phyloP scores from a whole-genome alignment of 2,888 invertebrate species.

The Cyclophora punctaria region DNA sequence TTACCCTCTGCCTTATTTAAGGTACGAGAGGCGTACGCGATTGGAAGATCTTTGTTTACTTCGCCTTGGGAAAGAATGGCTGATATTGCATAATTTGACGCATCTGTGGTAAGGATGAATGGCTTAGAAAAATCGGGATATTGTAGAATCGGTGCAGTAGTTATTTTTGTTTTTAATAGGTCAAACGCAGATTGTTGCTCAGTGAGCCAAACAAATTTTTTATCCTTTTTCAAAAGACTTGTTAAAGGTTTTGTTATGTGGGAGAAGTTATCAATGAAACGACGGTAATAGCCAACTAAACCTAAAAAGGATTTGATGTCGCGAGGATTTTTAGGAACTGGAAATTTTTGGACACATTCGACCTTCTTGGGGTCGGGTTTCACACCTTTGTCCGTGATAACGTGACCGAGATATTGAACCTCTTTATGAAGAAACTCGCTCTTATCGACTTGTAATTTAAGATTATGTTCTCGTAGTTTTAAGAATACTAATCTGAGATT shows the following conservation, averaged over 20 bases:
- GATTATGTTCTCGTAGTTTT: background rate
- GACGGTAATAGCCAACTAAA: slow-evolving; percentile 11
- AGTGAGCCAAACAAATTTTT: background rate
- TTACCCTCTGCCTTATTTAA: slow-evolving; percentile 8
- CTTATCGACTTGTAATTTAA: slow-evolving; percentile 9
- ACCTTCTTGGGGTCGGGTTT: slow-evolving; percentile 14
- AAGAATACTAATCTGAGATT: background rate
- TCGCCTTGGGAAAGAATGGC: slow-evolving; percentile 4
- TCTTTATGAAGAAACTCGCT: background rate
- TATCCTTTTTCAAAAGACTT: slow-evolving; percentile 5
- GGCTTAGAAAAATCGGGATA: slow-evolving; percentile 6
- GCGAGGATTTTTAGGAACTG: slow-evolving; percentile 4
- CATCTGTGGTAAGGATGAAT: slow-evolving; percentile 4
- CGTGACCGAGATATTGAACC: slow-evolving; percentile 17
- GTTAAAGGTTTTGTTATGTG: slow-evolving; percentile 5
- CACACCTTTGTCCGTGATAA: slow-evolving; percentile 14
- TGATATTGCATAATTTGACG: slow-evolving; percentile 1
- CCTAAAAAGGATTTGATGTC: slow-evolving; percentile 13
- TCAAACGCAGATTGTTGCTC: slow-evolving; percentile 2
- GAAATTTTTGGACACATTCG: slow-evolving; percentile 8
- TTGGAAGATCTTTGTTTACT: slow-evolving; percentile 2
- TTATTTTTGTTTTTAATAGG: background rate
- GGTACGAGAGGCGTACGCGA: slow-evolving; percentile 3
- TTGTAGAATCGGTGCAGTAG: slow-evolving; percentile 3
- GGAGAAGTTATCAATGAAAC: slow-evolving; percentile 9